phyloP scores from a whole-genome alignment of 2,113 vertebrate species.

The Trogon surrucura region DNA sequence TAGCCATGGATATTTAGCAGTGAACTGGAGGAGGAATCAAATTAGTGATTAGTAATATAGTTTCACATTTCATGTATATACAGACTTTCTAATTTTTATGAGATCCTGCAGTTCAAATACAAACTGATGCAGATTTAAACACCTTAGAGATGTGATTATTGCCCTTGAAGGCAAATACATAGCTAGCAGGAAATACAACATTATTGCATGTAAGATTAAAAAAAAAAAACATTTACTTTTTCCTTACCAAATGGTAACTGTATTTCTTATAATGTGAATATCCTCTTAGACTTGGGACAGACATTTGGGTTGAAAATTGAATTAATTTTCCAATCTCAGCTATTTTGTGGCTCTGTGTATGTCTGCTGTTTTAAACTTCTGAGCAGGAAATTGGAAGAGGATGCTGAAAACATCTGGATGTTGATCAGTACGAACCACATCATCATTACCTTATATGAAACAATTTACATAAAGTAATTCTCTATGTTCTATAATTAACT shows the following conservation, averaged over 20 bases:
- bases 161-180: background rate
- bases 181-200: background rate
- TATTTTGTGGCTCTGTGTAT: background rate
- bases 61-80: background rate
- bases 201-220: background rate
- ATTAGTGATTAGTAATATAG: background rate
- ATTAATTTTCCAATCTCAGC: background rate
- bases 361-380: background rate
- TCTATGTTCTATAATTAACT: background rate
- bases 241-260: background rate
- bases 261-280: background rate
- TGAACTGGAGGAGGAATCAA: background rate
- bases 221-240: background rate
- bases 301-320: background rate
- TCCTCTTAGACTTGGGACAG: background rate
- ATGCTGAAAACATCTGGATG: background rate
- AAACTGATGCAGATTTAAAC: background rate
- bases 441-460: background rate
- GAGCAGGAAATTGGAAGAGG: background rate
- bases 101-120: background rate
- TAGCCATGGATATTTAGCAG: background rate
- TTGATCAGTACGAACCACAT: background rate
- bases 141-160: background rate
- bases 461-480: background rate
- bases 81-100: background rate